Base-by-base conservation (phyloP, 2,113 vertebrate genomes). In the Gallinago jamesoni region DNA sequence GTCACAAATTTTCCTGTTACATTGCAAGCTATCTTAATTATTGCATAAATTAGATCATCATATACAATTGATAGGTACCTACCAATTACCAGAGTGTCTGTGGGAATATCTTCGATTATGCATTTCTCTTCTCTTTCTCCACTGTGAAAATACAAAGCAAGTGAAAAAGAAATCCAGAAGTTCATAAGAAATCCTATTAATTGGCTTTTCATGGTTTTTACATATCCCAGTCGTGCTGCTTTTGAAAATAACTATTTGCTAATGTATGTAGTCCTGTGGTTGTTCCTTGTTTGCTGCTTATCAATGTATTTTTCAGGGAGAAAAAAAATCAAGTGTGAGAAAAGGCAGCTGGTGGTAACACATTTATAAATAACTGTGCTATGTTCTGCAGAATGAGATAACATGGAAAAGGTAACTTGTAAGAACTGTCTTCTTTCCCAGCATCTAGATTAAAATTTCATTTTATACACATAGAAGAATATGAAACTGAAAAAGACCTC, bases 81-180 rank as follows among this genome's bases (percentile, higher is more conserved):
- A 99, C 99, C 99, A 67, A 98, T 98, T 60, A 99, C 97, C 94
- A 99, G 75, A 0, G 97, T 99, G 95, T 98, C 99, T 0, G 97
- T 97, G 35, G 99, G 99, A 96, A 99, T 75, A 16, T 99, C 99
- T 95, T 99, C 98, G 6, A 99, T 99, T 76, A 99, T 98, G 87
- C 99, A 99, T 96, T 98, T 99, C 94, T 99, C 98, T 94, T 99
- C 98, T 96, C 97, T 97, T 90, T 99, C 99, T n/a, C 97, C 98
- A 3, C 94, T 93, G n/a, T 99, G 98, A 96, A 99, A 99, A 95
- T 98, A 99, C 96, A 99, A 99, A 41, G 98, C 98, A 3, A 96
- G 47, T 30, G 98, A 97, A 89, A 98, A 75, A 64, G 97, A 94
- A 93, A 98, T 91, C 91, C 86, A 94, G 3, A 96, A 93, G 55